Base-by-base conservation (phyloP, 2,888 invertebrate species). In the Eulithis testata region DNA sequence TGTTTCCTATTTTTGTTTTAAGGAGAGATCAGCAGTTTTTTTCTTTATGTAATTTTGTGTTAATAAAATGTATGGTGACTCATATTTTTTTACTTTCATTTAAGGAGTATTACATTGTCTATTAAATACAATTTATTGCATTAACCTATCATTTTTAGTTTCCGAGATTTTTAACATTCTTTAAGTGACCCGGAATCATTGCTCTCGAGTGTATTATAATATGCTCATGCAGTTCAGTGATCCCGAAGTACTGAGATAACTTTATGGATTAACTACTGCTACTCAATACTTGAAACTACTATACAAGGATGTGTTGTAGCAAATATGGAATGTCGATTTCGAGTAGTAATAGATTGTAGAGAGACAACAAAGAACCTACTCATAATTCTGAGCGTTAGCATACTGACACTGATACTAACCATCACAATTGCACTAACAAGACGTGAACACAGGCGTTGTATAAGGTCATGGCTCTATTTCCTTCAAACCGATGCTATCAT, bases 351-450 rank as follows among this genome's bases (percentile, higher is more conserved):
- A 43, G 7, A 8, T 44, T 6, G 27, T 54, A 37, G 21, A 50
- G 7, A 51, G 27, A 50, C 11, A 40, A 51, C 21, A 59, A 12
- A 43, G 36, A 40, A 31, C 50, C 21, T 44, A 14, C 45, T 59
- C 49, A 55, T 56, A 63, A 59, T 61, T 61, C 52, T 59, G 12
- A 53, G 57, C 59, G 50, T 64, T 61, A 71, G 43, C 61, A 66
- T 57, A 70, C 72, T 70, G 71, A 77, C 74, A 66, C 72, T 71
- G 68, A 71, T 69, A 76, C 73, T 72, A 74, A 75, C 75, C 74
- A 81, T 74, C 72, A 86, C 85, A 86, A 86, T 84, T 74, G 83
- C 77, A 76, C 83, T 87, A 87, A 88, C 85, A 83, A 86, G 83
- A 83, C 73, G 73, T 80, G 80, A 79, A 82, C 82, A 81, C 76